Conservation (phyloP, 2,113 vertebrate species). For the Anolis sagrei region DNA sequence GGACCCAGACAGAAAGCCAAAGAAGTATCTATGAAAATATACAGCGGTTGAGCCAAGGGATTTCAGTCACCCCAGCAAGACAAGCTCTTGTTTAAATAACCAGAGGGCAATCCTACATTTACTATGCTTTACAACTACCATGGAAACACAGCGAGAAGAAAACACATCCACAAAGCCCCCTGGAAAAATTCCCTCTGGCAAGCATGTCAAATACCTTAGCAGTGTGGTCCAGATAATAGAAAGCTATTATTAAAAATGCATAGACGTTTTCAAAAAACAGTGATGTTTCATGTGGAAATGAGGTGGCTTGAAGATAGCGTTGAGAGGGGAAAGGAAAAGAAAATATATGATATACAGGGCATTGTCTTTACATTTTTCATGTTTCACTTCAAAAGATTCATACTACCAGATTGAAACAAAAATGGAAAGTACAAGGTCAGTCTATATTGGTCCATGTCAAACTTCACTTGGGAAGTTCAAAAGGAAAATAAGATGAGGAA, state of each 20-base stretch:
- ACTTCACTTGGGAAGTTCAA: not conserved
- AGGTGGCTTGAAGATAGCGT: slow-evolving; percentile 20
- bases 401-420: not conserved
- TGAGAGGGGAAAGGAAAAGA: slow-evolving; percentile 1
- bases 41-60: slow-evolving; percentile 33
- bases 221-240: slow-evolving; percentile 4
- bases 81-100: slow-evolving; percentile 58
- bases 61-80: slow-evolving; percentile 6
- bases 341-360: not conserved
- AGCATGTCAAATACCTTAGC: slow-evolving; percentile 54
- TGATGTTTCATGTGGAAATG: slow-evolving; percentile 53
- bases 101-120: slow-evolving; percentile 64
- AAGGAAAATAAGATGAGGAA: not conserved
- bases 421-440: not conserved
- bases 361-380: not conserved
- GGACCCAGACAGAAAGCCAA: not conserved
- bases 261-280: slow-evolving; percentile 52
- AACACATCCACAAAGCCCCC: slow-evolving; percentile 46
- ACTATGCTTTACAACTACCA: slow-evolving; percentile 65
- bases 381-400: not conserved
- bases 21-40: not conserved
- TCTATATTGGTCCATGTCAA: not conserved
- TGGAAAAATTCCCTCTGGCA: slow-evolving; percentile 66
- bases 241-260: slow-evolving; percentile 39
- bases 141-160: slow-evolving; percentile 57